Evolutionary conservation across 2,888 invertebrate genomes (phyloP).

Genomic region (Oxytorus armatus): DNA sequence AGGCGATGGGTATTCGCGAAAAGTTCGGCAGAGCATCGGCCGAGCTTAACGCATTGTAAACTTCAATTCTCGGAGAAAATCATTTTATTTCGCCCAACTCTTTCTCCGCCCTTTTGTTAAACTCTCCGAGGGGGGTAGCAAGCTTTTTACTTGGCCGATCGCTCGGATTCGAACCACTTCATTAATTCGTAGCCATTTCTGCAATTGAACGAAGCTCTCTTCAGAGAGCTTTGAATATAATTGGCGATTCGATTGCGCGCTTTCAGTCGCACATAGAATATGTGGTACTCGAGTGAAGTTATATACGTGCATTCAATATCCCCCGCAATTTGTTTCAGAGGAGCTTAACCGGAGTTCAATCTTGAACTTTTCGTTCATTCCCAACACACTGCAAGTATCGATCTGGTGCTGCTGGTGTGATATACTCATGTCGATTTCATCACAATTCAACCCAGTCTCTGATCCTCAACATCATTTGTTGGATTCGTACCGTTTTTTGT

Average conservation of each 20-base stretch:
- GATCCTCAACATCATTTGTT: no score
- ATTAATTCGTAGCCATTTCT: background rate
- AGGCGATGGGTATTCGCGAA: constrained; percentile 12
- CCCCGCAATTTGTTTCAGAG: background rate
- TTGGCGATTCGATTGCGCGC: constrained; percentile 5
- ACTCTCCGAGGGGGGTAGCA: constrained; percentile 13
- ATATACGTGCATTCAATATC: background rate
- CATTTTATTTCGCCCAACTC: constrained; percentile 51
- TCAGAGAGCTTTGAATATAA: constrained; percentile 3
- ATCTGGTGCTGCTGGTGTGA: background rate
- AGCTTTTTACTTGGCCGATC: background rate
- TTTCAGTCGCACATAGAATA: background rate
- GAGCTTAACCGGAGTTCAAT: background rate
- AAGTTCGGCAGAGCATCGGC: constrained; percentile 19
- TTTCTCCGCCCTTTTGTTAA: background rate
- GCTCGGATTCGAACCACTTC: background rate
- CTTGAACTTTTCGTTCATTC: background rate
- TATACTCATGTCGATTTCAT: no score
- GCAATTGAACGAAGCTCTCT: background rate
- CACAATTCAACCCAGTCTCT: no score
- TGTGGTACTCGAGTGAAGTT: constrained; percentile 33
- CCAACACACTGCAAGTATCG: background rate
- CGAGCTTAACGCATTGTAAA: background rate
- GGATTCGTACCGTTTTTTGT: no score
- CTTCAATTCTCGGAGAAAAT: constrained; percentile 40